phyloP scores from a whole-genome alignment of 2,797 vertebrate species.

The Sciaenops ocellatus region DNA sequence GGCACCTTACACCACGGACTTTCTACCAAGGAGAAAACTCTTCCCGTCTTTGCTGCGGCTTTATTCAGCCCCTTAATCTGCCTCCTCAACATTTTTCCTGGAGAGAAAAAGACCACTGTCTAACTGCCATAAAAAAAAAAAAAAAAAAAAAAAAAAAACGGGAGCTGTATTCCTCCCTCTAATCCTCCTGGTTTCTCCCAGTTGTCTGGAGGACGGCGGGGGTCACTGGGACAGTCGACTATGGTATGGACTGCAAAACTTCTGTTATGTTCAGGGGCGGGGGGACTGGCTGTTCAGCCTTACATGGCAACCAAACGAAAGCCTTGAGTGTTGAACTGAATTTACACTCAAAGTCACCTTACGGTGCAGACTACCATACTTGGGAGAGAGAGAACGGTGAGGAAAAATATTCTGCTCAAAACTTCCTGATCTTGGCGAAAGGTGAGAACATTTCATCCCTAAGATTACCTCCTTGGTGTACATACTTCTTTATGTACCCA shows the following conservation, averaged over 20 bases:
- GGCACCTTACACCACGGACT: constrained; percentile 56
- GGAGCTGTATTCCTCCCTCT: constrained; percentile 53
- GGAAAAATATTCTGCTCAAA: constrained; percentile 72
- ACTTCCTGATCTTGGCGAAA: constrained; percentile 82
- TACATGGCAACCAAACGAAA: constrained; percentile 84
- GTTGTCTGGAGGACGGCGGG: constrained; percentile 83
- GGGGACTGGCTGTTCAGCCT: constrained; percentile 77
- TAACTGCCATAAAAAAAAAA: constrained; percentile 46
- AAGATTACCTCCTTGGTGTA: constrained; percentile 92
- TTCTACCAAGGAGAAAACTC: constrained; percentile 55
- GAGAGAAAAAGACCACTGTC: constrained; percentile 64
- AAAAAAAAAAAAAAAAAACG: not conserved
- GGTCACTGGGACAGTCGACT: constrained; percentile 81
- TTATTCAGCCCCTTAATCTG: constrained; percentile 36
- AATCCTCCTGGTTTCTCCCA: constrained; percentile 71
- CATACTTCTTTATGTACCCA: constrained; percentile 99
- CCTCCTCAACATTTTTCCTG: constrained; percentile 45
- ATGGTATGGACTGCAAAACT: constrained; percentile 82
- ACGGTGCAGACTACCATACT: constrained; percentile 83
- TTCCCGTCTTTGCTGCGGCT: constrained; percentile 26
- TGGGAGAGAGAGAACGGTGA: constrained; percentile 76
- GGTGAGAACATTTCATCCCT: constrained; percentile 77
- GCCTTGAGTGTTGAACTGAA: constrained; percentile 83
- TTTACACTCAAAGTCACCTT: constrained; percentile 88
- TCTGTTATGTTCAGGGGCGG: constrained; percentile 78